Conservation (phyloP, 2,888 invertebrate species). For the Drosophila meridiana region DNA sequence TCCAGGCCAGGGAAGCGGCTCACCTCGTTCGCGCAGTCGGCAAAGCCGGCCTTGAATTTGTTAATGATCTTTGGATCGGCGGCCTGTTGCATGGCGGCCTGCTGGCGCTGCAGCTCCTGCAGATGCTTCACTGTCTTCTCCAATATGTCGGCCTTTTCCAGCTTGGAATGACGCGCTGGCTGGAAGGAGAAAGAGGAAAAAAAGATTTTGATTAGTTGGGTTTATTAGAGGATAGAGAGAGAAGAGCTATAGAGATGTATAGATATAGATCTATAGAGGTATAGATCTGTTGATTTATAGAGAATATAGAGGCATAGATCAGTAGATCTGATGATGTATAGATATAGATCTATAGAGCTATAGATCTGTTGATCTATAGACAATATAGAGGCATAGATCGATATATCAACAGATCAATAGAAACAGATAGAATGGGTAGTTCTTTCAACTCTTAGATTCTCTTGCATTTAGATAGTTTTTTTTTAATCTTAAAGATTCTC, state of each 20-base stretch:
- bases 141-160: slow-evolving; percentile 98
- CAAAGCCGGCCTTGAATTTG: slow-evolving; percentile 94
- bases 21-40: slow-evolving; percentile 94
- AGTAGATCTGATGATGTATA: not conserved
- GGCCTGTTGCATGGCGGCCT: slow-evolving; percentile 92
- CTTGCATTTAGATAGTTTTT: not conserved
- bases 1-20: slow-evolving; percentile 91
- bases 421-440: no score
- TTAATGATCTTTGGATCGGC: slow-evolving; percentile 93
- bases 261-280: not conserved
- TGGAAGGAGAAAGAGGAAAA: slow-evolving; percentile 86
- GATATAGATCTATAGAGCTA: not conserved
- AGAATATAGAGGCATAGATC: not conserved
- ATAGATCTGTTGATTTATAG: not conserved
- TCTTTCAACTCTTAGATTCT: no score
- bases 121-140: slow-evolving; percentile 98
- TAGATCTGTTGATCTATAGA: not conserved
- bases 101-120: slow-evolving; percentile 94
- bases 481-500: no score
- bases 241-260: not conserved
- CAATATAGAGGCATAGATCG: not conserved
- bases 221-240: not conserved
- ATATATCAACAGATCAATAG: not conserved
- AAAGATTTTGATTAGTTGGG: slow-evolving; percentile 24
- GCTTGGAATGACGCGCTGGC: slow-evolving; percentile 96